phyloP scores from a whole-genome alignment of 2,888 invertebrate genomes.

The Lepidonotus clava region DNA sequence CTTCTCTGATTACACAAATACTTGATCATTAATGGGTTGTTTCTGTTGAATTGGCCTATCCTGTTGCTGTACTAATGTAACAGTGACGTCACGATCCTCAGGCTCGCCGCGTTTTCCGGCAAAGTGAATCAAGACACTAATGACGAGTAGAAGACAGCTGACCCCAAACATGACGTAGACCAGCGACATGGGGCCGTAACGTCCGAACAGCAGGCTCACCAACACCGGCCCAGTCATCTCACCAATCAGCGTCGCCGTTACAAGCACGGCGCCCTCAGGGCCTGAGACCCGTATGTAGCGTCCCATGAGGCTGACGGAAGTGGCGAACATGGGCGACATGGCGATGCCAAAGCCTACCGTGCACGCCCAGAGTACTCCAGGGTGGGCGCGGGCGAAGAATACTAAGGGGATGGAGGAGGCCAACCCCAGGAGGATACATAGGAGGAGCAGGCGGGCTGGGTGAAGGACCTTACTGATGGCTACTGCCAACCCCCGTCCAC shows the following conservation, averaged over 20 bases:
- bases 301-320: constrained; percentile 81
- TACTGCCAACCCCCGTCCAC: constrained; percentile 80
- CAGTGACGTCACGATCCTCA: no score
- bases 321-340: constrained; percentile 81
- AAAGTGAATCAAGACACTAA: constrained; percentile 75
- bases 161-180: constrained; percentile 78
- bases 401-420: constrained; percentile 74
- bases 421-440: constrained; percentile 74
- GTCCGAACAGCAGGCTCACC: constrained; percentile 78
- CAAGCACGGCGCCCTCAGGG: constrained; percentile 80
- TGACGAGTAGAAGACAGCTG: constrained; percentile 69
- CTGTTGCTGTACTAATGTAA: no score
- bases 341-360: constrained; percentile 80
- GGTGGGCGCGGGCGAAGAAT: constrained; percentile 62
- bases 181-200: constrained; percentile 75
- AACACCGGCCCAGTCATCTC: constrained; percentile 80
- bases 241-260: constrained; percentile 80
- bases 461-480: constrained; percentile 78
- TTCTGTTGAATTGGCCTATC: no score
- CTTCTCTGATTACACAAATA: no score
- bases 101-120: no score
- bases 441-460: constrained; percentile 78
- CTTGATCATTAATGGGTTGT: no score
- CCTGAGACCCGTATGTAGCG: constrained; percentile 80
- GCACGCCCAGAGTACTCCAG: constrained; percentile 76